Evolutionary conservation across 2,113 vertebrate species (phyloP).

Genomic region (Porphyrio hochstetteri): DNA sequence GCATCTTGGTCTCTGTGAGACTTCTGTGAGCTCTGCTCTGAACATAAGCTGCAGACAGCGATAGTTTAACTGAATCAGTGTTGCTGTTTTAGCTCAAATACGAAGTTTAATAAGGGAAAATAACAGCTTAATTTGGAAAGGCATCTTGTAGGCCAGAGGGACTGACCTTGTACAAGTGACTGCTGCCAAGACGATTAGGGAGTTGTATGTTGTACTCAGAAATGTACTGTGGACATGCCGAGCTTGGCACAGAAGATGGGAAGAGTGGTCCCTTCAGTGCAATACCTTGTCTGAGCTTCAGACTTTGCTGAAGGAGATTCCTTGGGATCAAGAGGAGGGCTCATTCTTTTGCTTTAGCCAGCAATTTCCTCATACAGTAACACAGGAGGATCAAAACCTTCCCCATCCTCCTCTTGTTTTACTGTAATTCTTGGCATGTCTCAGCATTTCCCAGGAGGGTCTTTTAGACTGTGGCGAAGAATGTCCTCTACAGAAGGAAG

Average conservation of each 20-base stretch:
- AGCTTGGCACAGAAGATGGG: neutral
- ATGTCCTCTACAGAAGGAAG: neutral
- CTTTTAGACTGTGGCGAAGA: neutral
- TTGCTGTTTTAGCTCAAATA: conserved; percentile 18
- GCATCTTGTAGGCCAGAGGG: neutral
- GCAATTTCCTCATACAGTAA: neutral
- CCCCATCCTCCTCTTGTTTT: neutral
- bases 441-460: neutral
- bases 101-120: conserved; percentile 51
- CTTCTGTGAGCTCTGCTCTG: neutral
- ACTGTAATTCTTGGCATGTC: neutral
- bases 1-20: neutral
- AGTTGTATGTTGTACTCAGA: neutral
- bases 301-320: neutral
- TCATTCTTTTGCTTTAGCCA: neutral
- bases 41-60: neutral
- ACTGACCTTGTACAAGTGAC: neutral
- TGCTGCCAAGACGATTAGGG: conserved; percentile 39
- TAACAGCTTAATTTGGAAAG: conserved; percentile 27
- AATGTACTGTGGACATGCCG: neutral
- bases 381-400: neutral
- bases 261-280: neutral
- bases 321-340: neutral
- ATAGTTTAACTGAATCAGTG: conserved; percentile 27
- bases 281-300: neutral